Conservation (phyloP, 1,140 invertebrate species). For the Maconellicoccus hirsutus region DNA sequence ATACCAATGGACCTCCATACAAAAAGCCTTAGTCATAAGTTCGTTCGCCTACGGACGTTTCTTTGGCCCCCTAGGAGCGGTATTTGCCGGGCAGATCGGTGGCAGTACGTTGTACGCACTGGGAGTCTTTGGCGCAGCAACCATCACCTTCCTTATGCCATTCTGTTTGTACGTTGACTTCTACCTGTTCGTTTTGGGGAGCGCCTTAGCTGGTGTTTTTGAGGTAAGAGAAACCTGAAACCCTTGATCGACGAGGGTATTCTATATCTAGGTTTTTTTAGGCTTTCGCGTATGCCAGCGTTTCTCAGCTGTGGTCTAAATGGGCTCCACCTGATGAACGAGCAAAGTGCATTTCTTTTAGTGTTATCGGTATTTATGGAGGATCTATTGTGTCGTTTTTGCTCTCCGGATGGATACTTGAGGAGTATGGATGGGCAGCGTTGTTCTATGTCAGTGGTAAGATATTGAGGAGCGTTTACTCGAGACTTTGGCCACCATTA, state of each 20-base stretch:
- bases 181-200: background rate
- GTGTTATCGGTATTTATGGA: constrained; percentile 44
- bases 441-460: background rate
- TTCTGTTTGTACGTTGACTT: background rate
- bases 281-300: background rate
- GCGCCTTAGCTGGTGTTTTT: background rate
- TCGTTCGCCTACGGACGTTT: background rate
- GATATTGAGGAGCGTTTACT: too few relatives aligned
- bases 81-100: background rate
- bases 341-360: constrained; percentile 66
- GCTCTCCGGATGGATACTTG: constrained; percentile 33
- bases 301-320: constrained; percentile 28
- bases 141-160: background rate
- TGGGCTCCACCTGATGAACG: constrained; percentile 72
- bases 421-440: background rate
- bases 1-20: background rate
- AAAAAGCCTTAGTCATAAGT: background rate
- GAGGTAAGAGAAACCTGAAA: background rate
- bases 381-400: constrained; percentile 41
- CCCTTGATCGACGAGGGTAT: too few relatives aligned
- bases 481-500: too few relatives aligned
- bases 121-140: background rate
- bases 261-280: too few relatives aligned
- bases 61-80: background rate
- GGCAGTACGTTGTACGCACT: background rate